phyloP scores from a whole-genome alignment of 2,113 vertebrate genomes.

The Odocoileus hemionus region DNA sequence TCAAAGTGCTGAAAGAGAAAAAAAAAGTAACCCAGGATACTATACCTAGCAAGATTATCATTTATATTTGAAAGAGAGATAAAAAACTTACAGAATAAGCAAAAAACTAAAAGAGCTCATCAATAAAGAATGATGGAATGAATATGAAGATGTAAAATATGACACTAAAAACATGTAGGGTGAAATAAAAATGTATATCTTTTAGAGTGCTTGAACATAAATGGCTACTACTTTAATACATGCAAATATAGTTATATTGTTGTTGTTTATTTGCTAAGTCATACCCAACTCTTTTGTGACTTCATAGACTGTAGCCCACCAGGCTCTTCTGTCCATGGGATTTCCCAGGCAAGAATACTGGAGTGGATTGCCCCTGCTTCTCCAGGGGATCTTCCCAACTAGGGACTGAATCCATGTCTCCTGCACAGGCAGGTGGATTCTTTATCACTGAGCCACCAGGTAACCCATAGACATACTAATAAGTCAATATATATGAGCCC shows the following conservation, averaged over 20 bases:
- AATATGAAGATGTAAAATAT: neutral
- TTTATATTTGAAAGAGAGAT: neutral
- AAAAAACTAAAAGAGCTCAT: neutral
- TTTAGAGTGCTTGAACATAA: neutral
- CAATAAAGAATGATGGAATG: neutral
- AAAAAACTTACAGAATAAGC: neutral
- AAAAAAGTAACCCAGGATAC: neutral
- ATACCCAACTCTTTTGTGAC: too few relatives aligned
- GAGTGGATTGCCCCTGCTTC: too few relatives aligned
- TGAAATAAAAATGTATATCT: neutral
- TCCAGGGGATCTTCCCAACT: too few relatives aligned
- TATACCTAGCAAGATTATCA: neutral
- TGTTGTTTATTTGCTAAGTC: too few relatives aligned
- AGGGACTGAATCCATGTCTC: too few relatives aligned
- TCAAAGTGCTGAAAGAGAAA: neutral
- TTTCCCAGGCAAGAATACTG: too few relatives aligned
- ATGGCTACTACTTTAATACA: neutral
- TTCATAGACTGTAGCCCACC: too few relatives aligned
- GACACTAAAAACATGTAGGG: neutral
- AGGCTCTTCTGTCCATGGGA: too few relatives aligned
- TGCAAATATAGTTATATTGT: neutral
- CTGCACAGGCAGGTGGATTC: too few relatives aligned
- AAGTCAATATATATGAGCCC: neutral
- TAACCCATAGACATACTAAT: too few relatives aligned
- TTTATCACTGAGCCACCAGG: too few relatives aligned